A percentile compares a stretch with the other conserved stretches of the same genome.
Evolutionary conservation across 2,888 invertebrate genomes (phyloP).

Genomic region (Cancer borealis): DNA sequence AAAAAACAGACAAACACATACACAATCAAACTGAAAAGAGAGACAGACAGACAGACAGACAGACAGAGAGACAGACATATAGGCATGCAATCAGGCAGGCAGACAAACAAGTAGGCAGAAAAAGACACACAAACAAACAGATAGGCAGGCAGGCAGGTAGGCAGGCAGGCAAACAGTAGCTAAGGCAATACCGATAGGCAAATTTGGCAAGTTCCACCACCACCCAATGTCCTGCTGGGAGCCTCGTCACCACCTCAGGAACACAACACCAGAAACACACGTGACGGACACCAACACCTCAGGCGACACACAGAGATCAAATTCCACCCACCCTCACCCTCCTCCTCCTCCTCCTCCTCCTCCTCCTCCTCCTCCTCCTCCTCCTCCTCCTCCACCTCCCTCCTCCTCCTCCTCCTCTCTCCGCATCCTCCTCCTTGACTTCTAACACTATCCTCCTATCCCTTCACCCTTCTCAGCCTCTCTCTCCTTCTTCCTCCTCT

Average conservation of each 20-base stretch:
- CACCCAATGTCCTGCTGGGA: background rate
- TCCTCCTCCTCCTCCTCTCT: background rate
- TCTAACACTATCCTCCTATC: background rate
- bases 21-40: background rate
- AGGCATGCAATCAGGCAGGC: background rate
- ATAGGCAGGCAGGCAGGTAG: background rate
- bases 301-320: background rate
- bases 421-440: background rate
- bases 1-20: background rate
- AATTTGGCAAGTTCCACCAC: background rate
- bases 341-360: constrained; percentile 2
- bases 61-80: background rate
- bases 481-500: background rate
- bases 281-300: background rate
- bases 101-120: background rate
- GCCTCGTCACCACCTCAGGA: background rate
- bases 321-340: background rate
- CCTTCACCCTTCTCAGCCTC: background rate
- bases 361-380: background rate
- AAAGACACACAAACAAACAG: background rate
- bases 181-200: background rate
- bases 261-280: background rate
- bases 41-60: background rate
- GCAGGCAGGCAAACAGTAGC: background rate
- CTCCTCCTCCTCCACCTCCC: background rate